Base-by-base conservation (phyloP, 2,797 vertebrate species). In the Caiman crocodilus region DNA sequence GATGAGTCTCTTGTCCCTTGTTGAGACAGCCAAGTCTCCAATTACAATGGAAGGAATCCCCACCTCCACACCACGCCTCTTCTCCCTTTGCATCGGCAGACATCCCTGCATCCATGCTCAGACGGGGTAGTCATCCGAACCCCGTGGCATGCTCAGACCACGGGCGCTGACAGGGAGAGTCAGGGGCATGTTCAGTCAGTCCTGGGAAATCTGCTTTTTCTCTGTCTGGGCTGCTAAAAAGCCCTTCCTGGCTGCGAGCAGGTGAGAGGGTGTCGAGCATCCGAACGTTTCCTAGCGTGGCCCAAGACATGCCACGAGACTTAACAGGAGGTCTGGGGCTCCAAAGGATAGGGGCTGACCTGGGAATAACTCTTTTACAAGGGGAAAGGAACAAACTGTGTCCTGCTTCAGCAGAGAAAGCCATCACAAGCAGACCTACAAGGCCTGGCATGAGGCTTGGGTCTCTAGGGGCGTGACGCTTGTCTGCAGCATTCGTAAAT, bases 21-120 rank as follows among this genome's bases (percentile, higher is more conserved):
- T 12, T 3, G 7, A 5, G 17, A 26, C 12, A 79, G 60, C 61
- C 17, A 17, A 76, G 59, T 2, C 6, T 55, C 61, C 14, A 3
- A 1, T 3, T 9, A 8, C 57, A 28, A 58, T 0, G 6, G 90
- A 73, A 18, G 30, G n/a, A 32, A 20, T 57, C 79, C 79, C 67
- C 35, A 57, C 18, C 58, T 13, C 3, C 1, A 56, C 76, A 21
- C n/a, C 42, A 1, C 8, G 28, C 56, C 11, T 11, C 20, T 20
- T 63, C 4, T 59, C 56, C 60, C 1, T 2, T 25, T 80, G 15
- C 64, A 67, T 28, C 4, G 1, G 35, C 17, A 0, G 4, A 60
- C 50, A 42, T 32, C 55, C 13, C 28, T 13, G 30, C 5, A 26
- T 14, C 84, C 67, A 35, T 59, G 86, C 61, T 55, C 84, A 76